phyloP scores from a whole-genome alignment of 1,140 invertebrate species.

The Acyrthosiphon pisum region DNA sequence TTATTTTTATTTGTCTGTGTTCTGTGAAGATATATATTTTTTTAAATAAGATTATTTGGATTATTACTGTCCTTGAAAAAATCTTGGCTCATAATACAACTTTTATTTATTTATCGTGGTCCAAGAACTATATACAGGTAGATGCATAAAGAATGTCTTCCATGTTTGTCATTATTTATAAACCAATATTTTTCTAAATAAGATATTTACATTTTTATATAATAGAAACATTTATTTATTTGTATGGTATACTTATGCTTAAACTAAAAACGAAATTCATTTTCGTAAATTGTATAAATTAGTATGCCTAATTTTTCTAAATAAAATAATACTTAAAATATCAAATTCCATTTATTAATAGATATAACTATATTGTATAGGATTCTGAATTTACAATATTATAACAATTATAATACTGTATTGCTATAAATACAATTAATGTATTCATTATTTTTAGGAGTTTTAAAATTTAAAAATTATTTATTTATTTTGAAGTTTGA shows the following conservation, averaged over 20 bases:
- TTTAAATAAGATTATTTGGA: too few relatives aligned
- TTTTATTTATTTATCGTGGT: neutral
- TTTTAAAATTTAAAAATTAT: neutral
- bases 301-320: neutral
- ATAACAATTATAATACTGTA: too few relatives aligned
- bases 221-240: neutral
- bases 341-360: too few relatives aligned
- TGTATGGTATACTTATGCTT: neutral
- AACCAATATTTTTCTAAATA: neutral
- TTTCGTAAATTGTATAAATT: neutral
- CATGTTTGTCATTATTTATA: neutral
- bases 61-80: too few relatives aligned
- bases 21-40: neutral
- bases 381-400: too few relatives aligned
- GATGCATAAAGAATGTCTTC: neutral
- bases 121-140: too few relatives aligned
- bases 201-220: neutral
- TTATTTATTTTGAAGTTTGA: neutral
- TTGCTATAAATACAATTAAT: too few relatives aligned
- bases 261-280: neutral
- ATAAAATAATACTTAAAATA: too few relatives aligned
- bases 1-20: neutral
- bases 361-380: too few relatives aligned
- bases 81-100: too few relatives aligned
- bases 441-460: too few relatives aligned